Base-by-base conservation (phyloP, 1,140 invertebrate genomes). In the Ips typographus region DNA sequence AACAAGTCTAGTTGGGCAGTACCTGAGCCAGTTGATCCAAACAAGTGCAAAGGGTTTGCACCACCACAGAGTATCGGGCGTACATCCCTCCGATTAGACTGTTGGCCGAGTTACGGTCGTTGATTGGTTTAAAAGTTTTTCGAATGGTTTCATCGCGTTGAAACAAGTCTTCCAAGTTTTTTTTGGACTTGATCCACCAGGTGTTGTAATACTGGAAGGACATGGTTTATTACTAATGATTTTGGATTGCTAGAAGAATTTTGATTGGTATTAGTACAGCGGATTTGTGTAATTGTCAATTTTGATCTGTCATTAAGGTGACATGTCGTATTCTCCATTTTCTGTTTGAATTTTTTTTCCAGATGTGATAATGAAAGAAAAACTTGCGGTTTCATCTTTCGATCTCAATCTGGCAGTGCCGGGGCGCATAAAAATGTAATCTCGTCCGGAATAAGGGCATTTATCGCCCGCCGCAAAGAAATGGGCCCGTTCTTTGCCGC, bases 151-250 rank as follows among this genome's bases (percentile, higher is more conserved):
- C 71, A 62, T 77, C 75, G 63, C 51, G 51, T 36, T 59, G n/a
- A 2, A 38, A 59, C n/a, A 78, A 55, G 5, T 74, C 65, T 59
- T 77, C 75, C 4, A 78, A 57, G 37, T 73, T 64, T 22, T 74
- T 71, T 51, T 75, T 75, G 39, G 74, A 74, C 6, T 64, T 67
- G 8, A 77, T 76, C 77, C 77, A 78, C 77, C 77, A 79, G 70
- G 77, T 77, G n/a, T 68, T 66, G 66, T 79, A 80, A 39, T 70
- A 77, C 71, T 79, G 72, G 58, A 71, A 74, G 22, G 78, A 80
- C 78, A 80, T 80, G 22, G 6, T 49, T n/a, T 3, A 1, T 40
- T 40, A 22, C 22, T 22, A 22, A 22, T 22, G 22, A 22, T 22
- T 22, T 22, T 22, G 22, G 22, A 22, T 47, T 47, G 44, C n/a